Evolutionary conservation across 2,888 invertebrate species (phyloP), one percentile per base, ranked within the genome.

Genomic region (Timema podura): DNA sequence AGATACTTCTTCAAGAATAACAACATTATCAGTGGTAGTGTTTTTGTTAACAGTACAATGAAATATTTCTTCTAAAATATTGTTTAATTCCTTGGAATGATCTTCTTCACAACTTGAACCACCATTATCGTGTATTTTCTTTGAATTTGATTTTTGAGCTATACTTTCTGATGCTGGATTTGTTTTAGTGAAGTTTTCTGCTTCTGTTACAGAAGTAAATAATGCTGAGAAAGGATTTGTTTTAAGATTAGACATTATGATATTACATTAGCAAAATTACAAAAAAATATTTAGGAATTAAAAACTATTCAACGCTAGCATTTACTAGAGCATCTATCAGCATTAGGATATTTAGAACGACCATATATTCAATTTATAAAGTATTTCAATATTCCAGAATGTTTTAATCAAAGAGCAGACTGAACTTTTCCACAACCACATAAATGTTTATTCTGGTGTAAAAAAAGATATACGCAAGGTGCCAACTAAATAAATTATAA

Each of bases 31-130:
- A 73, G 79, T 76, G 54, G 75, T 80, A 9, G 84, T 83, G 54
- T 82, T 78, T 68, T 82, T 80, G 75, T 87, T 86, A 54, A 92
- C 82, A 6, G 92, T 91, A 75, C 93, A 86, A 71, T 89, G 85
- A 78, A 93, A 91, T 77, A 92, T 86, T 77, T 88, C 85, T 79
- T 91, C 90, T 48, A 91, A 85, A 67, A 91, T 80, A 73, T 79
- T 80, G 76, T 86, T 86, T 71, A 87, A 80, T 74, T 80, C 79
- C 76, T 79, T 71, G 69, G 76, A 76, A 68, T 73, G 74, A 45
- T 69, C 71, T 5, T 69, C 78, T 70, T 77, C 66, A 48, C 15
- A 49, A 48, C 15, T 59, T 46, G 64, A 10, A n/a, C 54, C 48
- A 47, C 30, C n/a, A 68, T 57, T 67, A 10, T 13, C 66, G 16